Evolutionary conservation across 2,888 invertebrate genomes (phyloP).

Genomic region (Thymelicus sylvestris): DNA sequence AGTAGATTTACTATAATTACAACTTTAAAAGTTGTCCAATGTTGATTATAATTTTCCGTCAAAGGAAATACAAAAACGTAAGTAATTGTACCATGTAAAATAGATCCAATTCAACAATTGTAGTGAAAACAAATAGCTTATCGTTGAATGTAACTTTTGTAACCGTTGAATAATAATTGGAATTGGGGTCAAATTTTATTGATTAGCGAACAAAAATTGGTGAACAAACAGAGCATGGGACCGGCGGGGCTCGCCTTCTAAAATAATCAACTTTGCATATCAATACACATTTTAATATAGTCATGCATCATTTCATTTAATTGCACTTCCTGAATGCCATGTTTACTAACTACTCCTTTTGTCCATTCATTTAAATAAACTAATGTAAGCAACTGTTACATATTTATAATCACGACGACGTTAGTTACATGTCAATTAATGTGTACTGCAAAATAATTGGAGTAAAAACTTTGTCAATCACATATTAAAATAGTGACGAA

Average conservation of each 20-base stretch:
- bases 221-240: constrained; percentile 68
- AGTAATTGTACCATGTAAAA: background rate
- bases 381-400: constrained; percentile 53
- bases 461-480: constrained; percentile 59
- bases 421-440: constrained; percentile 74
- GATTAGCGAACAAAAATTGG: constrained; percentile 76
- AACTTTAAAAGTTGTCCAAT: background rate
- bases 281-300: constrained; percentile 81
- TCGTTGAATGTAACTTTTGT: constrained; percentile 57
- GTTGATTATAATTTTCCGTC: background rate
- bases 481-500: constrained; percentile 69
- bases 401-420: constrained; percentile 62
- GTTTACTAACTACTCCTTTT: constrained; percentile 55
- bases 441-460: constrained; percentile 71
- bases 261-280: constrained; percentile 79
- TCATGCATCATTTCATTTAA: constrained; percentile 82
- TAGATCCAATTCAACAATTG: background rate
- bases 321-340: constrained; percentile 74
- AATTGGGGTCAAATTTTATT: constrained; percentile 75
- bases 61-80: background rate
- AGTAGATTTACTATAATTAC: background rate
- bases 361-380: constrained; percentile 48
- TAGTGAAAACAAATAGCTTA: background rate
- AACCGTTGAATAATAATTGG: constrained; percentile 60
- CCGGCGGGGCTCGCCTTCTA: constrained; percentile 68